A percentile compares a stretch with the other conserved stretches of the same genome.
Conservation (phyloP, 2,888 invertebrate species). For the Zaprionus bogoriensis region DNA sequence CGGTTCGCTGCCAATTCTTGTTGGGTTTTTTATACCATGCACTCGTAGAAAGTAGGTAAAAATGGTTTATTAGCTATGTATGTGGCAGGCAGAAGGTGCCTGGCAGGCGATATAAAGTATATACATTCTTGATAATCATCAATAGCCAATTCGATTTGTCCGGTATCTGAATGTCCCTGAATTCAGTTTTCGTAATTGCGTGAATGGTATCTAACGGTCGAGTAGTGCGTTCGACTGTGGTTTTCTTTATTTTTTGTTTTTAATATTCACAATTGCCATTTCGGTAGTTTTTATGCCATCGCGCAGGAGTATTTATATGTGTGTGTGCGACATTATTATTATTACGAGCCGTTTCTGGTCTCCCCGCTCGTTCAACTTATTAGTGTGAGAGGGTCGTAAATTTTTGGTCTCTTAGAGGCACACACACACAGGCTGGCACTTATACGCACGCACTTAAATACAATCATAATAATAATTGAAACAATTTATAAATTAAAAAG, state of each 20-base stretch:
- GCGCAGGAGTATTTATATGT: conserved; percentile 23
- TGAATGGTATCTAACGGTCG: no score
- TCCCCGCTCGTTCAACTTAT: conserved; percentile 72
- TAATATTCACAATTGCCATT: conserved; percentile 77
- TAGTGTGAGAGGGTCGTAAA: conserved; percentile 73
- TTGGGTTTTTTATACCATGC: no score
- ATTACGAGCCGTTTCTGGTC: conserved; percentile 74
- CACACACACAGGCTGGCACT: conserved; percentile 35
- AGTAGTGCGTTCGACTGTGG: conserved; percentile 19
- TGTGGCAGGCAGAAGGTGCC: no score
- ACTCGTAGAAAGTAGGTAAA: no score
- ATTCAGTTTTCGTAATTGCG: no score
- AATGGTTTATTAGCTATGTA: no score
- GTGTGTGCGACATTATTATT: conserved; percentile 69
- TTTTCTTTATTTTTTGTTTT: conserved; percentile 50
- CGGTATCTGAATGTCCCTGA: no score
- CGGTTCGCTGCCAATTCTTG: conserved; percentile 26
- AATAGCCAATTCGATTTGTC: no score
- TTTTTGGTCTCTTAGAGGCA: conserved; percentile 55
- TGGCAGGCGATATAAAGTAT: no score
- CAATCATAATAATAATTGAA: conserved; percentile 77
- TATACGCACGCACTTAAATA: conserved; percentile 76
- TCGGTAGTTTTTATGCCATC: conserved; percentile 68
- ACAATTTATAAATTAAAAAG: conserved; percentile 80
- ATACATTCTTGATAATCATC: no score